Evolutionary conservation across 2,113 vertebrate genomes (phyloP).

Genomic region (Embiotoca jacksoni): DNA sequence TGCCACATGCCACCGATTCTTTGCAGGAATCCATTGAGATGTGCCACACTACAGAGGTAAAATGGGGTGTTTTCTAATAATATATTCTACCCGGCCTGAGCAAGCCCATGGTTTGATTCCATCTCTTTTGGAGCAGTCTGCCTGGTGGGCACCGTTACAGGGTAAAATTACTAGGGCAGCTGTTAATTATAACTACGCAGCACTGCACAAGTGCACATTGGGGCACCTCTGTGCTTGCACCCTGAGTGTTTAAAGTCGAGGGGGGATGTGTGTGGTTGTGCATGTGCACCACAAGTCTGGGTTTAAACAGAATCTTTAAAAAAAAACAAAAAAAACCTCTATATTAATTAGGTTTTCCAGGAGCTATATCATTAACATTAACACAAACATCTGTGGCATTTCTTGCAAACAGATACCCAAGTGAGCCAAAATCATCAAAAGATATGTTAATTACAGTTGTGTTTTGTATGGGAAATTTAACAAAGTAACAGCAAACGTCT

Average conservation of each 20-base stretch:
- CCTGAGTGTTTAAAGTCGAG: not conserved
- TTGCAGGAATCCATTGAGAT: slow-evolving; percentile 33
- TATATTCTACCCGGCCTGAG: not conserved
- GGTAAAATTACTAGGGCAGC: slow-evolving; percentile 53
- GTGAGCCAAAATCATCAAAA: not conserved
- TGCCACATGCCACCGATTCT: slow-evolving; percentile 32
- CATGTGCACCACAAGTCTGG: not conserved
- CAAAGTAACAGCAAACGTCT: not conserved
- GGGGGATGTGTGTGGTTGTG: not conserved
- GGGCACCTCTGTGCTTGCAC: slow-evolving; percentile 19
- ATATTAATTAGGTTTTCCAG: not conserved
- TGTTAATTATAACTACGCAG: slow-evolving; percentile 64
- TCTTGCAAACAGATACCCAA: not conserved
- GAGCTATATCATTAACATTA: not conserved
- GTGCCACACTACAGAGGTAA: slow-evolving; percentile 26
- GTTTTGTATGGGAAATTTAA: not conserved
- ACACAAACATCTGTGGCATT: not conserved
- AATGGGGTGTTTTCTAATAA: slow-evolving; percentile 49
- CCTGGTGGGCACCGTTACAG: slow-evolving; percentile 38
- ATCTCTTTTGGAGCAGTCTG: slow-evolving; percentile 27
- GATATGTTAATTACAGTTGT: not conserved
- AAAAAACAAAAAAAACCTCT: not conserved
- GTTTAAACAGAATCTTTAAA: slow-evolving; percentile 1
- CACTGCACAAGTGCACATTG: slow-evolving; percentile 6
- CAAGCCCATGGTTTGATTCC: slow-evolving; percentile 30